Percentiles rank a stretch among this genome's conserved stretches.
Conservation (phyloP, 1,140 invertebrate genomes). For the Drosophila prosaltans region DNA sequence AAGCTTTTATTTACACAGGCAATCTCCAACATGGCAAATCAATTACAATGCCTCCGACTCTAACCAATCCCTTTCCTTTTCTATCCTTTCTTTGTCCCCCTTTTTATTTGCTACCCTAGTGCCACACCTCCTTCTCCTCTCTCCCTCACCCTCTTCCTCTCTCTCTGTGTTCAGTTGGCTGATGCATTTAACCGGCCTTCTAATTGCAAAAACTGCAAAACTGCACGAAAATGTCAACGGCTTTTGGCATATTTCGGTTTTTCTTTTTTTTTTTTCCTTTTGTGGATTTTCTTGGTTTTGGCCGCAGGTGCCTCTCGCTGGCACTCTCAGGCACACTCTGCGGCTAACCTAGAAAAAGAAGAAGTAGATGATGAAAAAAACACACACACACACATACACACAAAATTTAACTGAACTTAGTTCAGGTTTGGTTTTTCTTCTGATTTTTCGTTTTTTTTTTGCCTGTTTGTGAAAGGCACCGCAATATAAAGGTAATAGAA, state of each 20-base stretch:
- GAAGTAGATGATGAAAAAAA: constrained; percentile 11
- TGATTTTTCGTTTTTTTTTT: constrained; percentile 27
- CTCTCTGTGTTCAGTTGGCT: constrained; percentile 23
- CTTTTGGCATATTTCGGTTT: constrained; percentile 63
- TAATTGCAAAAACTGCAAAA: constrained; percentile 61
- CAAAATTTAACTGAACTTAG: constrained; percentile 37
- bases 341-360: constrained; percentile 70
- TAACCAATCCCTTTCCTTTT: not conserved
- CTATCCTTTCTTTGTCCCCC: too few relatives aligned
- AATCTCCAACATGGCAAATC: constrained; percentile 56
- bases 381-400: not conserved
- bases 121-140: not conserved
- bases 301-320: constrained; percentile 63
- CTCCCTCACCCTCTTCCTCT: constrained; percentile 17
- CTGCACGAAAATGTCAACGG: constrained; percentile 74
- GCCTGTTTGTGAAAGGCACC: constrained; percentile 68
- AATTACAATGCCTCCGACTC: constrained; percentile 56
- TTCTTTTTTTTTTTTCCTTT: constrained; percentile 16
- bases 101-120: too few relatives aligned
- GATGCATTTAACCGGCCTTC: constrained; percentile 59
- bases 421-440: constrained; percentile 43
- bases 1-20: constrained; percentile 47
- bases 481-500: constrained; percentile 45
- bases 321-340: constrained; percentile 35
- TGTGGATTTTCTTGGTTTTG: constrained; percentile 15